These are phyloP conservation scores for Torymus aiolomorphi DNA, from an alignment of 2,888 invertebrate genomes.

Conservation along the genomic window DNA sequence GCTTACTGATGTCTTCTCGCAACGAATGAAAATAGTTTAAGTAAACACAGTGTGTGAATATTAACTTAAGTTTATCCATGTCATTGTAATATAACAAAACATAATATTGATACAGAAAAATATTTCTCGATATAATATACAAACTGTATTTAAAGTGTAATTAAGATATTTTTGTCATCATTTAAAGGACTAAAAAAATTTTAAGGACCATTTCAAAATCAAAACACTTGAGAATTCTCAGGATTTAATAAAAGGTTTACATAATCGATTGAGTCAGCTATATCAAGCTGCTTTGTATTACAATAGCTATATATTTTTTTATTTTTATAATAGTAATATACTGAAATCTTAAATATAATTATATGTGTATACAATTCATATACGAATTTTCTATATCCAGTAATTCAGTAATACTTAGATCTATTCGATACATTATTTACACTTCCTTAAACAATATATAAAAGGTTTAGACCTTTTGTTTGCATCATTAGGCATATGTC, in stretches of 20 bases:
- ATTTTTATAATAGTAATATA: slow-evolving; percentile 68
- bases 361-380: slow-evolving; percentile 60
- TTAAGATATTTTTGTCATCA: slow-evolving; percentile 41
- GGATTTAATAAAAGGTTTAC: slow-evolving; percentile 72
- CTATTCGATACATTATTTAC: slow-evolving; percentile 72
- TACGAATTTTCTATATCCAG: slow-evolving; percentile 59
- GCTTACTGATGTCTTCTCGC: slow-evolving; percentile 19
- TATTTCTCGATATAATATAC: slow-evolving; percentile 51
- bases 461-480: slow-evolving; percentile 71
- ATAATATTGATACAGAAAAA: slow-evolving; percentile 60
- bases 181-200: slow-evolving; percentile 31
- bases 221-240: slow-evolving; percentile 66
- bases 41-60: slow-evolving; percentile 46
- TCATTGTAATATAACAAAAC: slow-evolving; percentile 62
- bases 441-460: slow-evolving; percentile 70
- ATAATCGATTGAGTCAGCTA: slow-evolving; percentile 64
- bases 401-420: slow-evolving; percentile 63
- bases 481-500: slow-evolving; percentile 66
- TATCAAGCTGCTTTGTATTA: slow-evolving; percentile 63
- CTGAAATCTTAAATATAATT: slow-evolving; percentile 65
- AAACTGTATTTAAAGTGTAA: slow-evolving; percentile 38
- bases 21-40: slow-evolving; percentile 39
- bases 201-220: slow-evolving; percentile 44
- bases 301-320: slow-evolving; percentile 66
- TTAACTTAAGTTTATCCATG: slow-evolving; percentile 55